Conservation (phyloP, 2,888 invertebrate genomes). For the Linyphia triangularis region DNA sequence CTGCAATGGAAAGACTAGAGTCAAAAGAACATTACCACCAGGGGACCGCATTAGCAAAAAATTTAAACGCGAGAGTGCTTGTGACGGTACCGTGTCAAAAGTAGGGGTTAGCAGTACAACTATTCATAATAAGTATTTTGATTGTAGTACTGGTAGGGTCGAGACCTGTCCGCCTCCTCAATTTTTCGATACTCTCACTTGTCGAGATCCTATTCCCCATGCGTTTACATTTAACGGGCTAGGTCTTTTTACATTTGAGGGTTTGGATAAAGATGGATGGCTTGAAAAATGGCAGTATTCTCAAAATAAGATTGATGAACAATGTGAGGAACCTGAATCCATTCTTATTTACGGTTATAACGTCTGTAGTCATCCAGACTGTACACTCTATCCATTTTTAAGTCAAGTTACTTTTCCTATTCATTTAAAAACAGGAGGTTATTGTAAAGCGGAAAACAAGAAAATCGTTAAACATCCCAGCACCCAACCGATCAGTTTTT, state of each 20-base stretch:
- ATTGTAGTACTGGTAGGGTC: background rate
- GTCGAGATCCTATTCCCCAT: background rate
- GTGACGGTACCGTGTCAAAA: background rate
- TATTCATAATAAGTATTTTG: background rate
- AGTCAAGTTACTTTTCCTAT: background rate
- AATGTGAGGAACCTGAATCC: background rate
- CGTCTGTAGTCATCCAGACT: constrained; percentile 43
- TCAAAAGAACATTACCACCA: background rate
- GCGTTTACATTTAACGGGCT: background rate
- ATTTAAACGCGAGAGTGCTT: background rate
- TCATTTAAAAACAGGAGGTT: background rate
- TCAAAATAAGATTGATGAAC: background rate
- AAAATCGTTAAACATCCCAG: background rate
- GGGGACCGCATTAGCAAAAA: constrained; percentile 1
- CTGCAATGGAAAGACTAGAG: background rate
- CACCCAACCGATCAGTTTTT: background rate
- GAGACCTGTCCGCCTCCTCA: background rate
- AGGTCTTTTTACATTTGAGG: background rate
- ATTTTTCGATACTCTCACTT: background rate
- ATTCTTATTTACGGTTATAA: background rate
- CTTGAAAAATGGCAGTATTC: background rate
- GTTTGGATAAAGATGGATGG: background rate
- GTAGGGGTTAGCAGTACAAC: background rate
- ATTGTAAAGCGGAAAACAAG: background rate
- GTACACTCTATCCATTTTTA: constrained; percentile 2